These are phyloP conservation scores for Hemicrepidius hirtus DNA, from an alignment of 2,888 invertebrate species.

Conservation along the genomic window DNA sequence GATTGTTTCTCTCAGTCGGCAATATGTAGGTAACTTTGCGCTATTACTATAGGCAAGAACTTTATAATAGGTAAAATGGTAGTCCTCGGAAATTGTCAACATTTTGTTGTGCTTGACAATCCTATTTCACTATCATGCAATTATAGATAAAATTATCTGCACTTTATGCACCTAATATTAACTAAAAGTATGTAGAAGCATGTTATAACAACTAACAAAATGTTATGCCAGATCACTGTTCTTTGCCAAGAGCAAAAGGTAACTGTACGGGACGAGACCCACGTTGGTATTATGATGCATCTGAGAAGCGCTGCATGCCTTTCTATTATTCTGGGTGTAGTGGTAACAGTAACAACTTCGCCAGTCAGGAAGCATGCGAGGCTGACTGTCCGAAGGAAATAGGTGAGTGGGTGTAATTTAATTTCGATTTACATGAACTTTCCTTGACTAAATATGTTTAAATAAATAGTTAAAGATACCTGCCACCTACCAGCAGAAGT, in stretches of 20 bases:
- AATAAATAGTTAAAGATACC: conserved; percentile 76
- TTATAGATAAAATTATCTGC: too few species aligned
- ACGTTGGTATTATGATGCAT: conserved; percentile 90
- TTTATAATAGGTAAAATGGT: too few species aligned
- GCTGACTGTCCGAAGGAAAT: conserved; percentile 85
- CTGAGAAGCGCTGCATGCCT: conserved; percentile 90
- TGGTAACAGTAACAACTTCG: conserved; percentile 92
- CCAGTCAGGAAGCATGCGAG: conserved; percentile 82
- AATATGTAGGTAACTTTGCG: too few species aligned
- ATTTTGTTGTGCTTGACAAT: too few species aligned
- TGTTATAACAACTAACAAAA: conserved; percentile 53
- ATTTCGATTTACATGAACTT: too few species aligned
- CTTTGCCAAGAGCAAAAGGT: conserved; percentile 84
- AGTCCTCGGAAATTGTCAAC: too few species aligned
- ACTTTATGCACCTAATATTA: not conserved
- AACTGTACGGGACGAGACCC: conserved; percentile 85
- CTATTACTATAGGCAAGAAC: too few species aligned
- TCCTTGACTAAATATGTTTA: too few species aligned
- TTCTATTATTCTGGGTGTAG: conserved; percentile 96
- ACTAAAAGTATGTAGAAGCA: conserved; percentile 4
- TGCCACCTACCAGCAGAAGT: conserved; percentile 85
- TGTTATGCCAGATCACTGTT: conserved; percentile 80
- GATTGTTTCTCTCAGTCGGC: too few species aligned
- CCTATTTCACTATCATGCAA: too few species aligned
- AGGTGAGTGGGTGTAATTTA: conserved; percentile 77